Evolutionary conservation across 1,140 invertebrate genomes (phyloP).

Genomic region (Trichonephila clavipes): DNA sequence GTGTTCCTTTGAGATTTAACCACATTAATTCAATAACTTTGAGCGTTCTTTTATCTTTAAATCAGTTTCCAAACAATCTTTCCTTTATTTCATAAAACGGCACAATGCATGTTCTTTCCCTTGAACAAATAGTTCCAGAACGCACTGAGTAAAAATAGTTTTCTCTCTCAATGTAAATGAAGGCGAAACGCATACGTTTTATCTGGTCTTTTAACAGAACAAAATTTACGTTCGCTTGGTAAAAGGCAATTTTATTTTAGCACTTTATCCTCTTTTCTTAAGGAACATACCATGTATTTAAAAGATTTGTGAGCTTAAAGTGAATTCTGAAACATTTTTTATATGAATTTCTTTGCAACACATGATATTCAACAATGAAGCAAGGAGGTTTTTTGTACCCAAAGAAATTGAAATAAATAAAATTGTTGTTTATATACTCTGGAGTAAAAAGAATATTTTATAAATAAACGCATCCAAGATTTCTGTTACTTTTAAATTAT

Average conservation of each 20-base stretch:
- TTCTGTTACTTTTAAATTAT: too few species aligned
- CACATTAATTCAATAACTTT: slow-evolving; percentile 20
- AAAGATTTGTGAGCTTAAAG: neutral
- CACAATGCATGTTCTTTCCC: neutral
- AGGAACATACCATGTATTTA: neutral
- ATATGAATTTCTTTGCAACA: neutral
- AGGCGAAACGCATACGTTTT: neutral
- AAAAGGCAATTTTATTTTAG: neutral
- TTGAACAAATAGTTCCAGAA: neutral
- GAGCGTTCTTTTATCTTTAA: neutral
- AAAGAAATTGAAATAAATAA: too few species aligned
- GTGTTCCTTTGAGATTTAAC: neutral
- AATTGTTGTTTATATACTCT: too few species aligned
- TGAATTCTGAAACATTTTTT: neutral
- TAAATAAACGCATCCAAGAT: too few species aligned
- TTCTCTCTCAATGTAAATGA: neutral
- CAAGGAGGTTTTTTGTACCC: too few species aligned
- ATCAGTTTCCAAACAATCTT: neutral
- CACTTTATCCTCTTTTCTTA: neutral
- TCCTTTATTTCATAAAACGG: neutral
- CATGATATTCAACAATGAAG: neutral
- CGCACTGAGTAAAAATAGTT: neutral
- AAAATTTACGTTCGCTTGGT: neutral
- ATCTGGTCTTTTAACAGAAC: neutral
- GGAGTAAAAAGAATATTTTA: too few species aligned